Evolutionary conservation across 2,113 vertebrate species (phyloP).

Genomic region (Myiopsitta monachus): DNA sequence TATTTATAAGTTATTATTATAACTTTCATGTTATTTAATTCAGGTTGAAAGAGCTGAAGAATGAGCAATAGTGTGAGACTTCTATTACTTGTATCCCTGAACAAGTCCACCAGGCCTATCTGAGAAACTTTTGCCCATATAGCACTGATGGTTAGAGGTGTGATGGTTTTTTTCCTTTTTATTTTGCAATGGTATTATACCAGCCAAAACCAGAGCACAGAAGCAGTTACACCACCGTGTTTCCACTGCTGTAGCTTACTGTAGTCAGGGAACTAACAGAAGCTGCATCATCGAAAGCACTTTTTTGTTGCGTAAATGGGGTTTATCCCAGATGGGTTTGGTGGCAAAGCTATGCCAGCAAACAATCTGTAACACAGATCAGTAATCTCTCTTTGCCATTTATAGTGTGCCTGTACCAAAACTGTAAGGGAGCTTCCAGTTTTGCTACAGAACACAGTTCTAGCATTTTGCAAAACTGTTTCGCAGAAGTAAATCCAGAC

Average conservation of each 20-base stretch:
- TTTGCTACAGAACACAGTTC: not conserved
- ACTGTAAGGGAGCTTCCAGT: not conserved
- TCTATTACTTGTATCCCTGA: conserved; percentile 40
- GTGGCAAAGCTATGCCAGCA: not conserved
- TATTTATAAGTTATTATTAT: no score
- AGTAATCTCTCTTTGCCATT: not conserved
- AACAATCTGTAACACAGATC: not conserved
- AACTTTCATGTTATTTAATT: not conserved
- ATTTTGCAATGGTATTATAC: not conserved
- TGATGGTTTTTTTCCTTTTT: not conserved
- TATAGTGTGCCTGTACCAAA: not conserved
- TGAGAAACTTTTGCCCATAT: not conserved
- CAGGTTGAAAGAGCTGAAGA: not conserved
- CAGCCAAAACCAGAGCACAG: not conserved
- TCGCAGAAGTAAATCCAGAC: not conserved
- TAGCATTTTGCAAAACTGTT: not conserved
- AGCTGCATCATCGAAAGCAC: not conserved
- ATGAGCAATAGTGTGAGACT: conserved; percentile 38
- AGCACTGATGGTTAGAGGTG: not conserved
- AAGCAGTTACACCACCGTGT: not conserved
- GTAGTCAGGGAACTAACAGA: not conserved
- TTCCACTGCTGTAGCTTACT: not conserved
- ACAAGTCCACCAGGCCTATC: not conserved
- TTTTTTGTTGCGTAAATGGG: not conserved
- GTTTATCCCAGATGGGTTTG: not conserved